Evolutionary conservation across 2,797 vertebrate species (phyloP).

Genomic region (Galago senegalensis): DNA sequence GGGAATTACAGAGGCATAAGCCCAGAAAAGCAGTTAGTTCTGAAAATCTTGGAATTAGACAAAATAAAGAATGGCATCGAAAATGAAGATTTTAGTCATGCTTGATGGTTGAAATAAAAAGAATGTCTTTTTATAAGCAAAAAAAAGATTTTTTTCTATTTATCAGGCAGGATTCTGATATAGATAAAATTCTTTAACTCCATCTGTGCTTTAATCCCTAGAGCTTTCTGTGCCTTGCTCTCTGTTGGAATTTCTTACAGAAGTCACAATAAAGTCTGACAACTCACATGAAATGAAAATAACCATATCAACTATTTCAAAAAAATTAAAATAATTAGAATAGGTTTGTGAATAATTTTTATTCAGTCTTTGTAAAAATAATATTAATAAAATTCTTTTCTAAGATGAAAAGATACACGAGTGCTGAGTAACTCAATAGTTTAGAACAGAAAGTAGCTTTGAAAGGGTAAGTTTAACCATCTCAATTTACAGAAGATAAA

Average conservation of each 20-base stretch:
- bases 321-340: neutral
- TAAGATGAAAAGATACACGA: neutral
- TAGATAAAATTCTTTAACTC: neutral
- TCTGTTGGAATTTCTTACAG: slow-evolving; percentile 16
- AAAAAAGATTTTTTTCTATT: neutral
- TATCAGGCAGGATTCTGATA: neutral
- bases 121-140: neutral
- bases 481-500: slow-evolving; percentile 38
- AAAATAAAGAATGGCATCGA: neutral
- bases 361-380: neutral
- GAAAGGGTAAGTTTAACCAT: neutral
- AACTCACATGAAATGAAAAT: neutral
- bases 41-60: slow-evolving; percentile 31
- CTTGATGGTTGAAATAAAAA: neutral
- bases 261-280: neutral
- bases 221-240: neutral
- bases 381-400: neutral
- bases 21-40: neutral
- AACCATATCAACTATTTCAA: neutral
- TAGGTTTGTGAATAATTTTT: slow-evolving; percentile 9
- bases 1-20: neutral
- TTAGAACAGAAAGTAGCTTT: neutral
- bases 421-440: neutral
- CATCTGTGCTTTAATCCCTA: neutral
- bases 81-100: neutral